These are phyloP conservation scores for Hylia prasina DNA, from an alignment of 2,113 vertebrate species.

Conservation along the genomic window DNA sequence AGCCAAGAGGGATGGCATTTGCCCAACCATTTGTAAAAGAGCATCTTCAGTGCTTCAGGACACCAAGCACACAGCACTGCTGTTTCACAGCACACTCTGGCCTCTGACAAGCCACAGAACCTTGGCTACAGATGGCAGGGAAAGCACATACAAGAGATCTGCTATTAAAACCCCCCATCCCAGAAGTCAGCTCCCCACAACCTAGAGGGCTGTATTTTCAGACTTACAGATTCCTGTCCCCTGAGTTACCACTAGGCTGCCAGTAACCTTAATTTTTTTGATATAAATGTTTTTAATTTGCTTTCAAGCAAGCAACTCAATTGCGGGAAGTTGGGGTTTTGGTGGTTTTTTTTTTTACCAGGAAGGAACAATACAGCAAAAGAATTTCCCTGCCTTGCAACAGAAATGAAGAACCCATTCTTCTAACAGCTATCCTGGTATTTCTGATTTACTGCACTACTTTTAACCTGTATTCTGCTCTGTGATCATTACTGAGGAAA, in stretches of 20 bases:
- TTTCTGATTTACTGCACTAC: background rate
- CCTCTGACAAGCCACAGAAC: background rate
- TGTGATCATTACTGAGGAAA: background rate
- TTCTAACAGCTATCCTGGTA: background rate
- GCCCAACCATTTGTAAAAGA: background rate
- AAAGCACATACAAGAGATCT: background rate
- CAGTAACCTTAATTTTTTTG: background rate
- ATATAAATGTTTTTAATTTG: background rate
- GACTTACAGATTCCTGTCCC: rapidly evolving
- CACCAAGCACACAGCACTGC: background rate
- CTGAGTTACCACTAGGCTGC: background rate
- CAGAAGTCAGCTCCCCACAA: background rate
- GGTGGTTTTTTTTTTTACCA: background rate
- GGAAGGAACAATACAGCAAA: background rate
- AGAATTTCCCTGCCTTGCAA: background rate
- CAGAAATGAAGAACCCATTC: background rate
- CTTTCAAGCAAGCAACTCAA: background rate
- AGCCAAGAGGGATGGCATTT: background rate
- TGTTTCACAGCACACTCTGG: background rate
- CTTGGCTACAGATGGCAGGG: background rate
- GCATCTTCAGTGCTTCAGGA: background rate
- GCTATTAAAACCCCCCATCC: rapidly evolving
- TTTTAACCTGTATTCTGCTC: background rate
- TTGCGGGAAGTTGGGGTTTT: background rate
- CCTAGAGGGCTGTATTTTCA: background rate